A percentile compares a stretch with the other conserved stretches of the same genome.
Evolutionary conservation across 1,140 invertebrate species (phyloP).

Genomic region (Hylaeus anthracinus): DNA sequence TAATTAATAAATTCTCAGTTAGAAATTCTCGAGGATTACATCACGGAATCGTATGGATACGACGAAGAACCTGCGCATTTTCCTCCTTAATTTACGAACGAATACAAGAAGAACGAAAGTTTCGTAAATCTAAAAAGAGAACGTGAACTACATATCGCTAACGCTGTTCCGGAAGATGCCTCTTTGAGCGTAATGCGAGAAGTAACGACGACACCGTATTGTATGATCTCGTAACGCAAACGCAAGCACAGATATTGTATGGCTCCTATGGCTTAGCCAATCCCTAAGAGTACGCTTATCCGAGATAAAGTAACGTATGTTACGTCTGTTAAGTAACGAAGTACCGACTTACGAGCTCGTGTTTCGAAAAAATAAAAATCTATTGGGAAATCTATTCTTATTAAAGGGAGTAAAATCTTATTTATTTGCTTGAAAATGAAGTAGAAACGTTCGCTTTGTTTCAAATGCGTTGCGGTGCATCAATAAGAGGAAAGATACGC

Average conservation of each 20-base stretch:
- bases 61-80: background rate
- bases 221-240: constrained; percentile 63
- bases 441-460: no score
- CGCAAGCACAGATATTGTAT: constrained; percentile 58
- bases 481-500: background rate
- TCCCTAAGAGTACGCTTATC: constrained; percentile 41
- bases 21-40: background rate
- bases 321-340: background rate
- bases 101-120: background rate
- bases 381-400: no score
- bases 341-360: no score
- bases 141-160: background rate
- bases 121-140: constrained; percentile 8
- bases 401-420: no score
- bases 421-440: no score
- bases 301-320: constrained; percentile 33
- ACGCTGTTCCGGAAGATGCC: constrained; percentile 32
- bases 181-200: constrained; percentile 47
- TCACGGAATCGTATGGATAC: background rate
- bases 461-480: background rate
- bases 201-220: constrained; percentile 1
- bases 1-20: constrained; percentile 7
- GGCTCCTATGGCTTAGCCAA: constrained; percentile 54
- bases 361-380: no score
- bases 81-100: background rate